Percentiles rank a stretch among this genome's conserved stretches.
Evolutionary conservation across 2,888 invertebrate genomes (phyloP).

Genomic region (Drosophila cognata): DNA sequence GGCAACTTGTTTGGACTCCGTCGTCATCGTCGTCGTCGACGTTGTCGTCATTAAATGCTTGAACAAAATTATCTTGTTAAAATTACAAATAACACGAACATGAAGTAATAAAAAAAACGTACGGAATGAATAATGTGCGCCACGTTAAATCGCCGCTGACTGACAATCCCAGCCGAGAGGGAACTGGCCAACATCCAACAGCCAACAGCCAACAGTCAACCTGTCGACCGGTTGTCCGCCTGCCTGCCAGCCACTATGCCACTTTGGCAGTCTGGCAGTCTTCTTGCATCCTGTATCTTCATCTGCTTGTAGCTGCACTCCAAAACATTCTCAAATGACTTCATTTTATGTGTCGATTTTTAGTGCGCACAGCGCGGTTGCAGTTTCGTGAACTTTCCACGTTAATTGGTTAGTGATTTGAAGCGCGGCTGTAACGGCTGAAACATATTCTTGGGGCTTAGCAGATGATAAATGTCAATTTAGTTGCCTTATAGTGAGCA

Average conservation of each 20-base stretch:
- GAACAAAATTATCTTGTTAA: slow-evolving; percentile 84
- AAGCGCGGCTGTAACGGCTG: slow-evolving; percentile 54
- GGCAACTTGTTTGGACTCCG: slow-evolving; percentile 23
- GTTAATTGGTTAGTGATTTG: slow-evolving; percentile 77
- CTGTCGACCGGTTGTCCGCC: slow-evolving; percentile 60
- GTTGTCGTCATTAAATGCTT: slow-evolving; percentile 82
- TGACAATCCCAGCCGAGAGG: slow-evolving; percentile 53
- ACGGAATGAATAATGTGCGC: slow-evolving; percentile 79
- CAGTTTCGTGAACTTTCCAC: slow-evolving; percentile 72
- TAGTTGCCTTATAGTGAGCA: slow-evolving; percentile 28
- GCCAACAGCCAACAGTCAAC: slow-evolving; percentile 35
- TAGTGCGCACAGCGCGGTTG: slow-evolving; percentile 71
- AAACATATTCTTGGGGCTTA: slow-evolving; percentile 27
- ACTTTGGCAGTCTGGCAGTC: slow-evolving; percentile 12
- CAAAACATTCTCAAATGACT: slow-evolving; percentile 74
- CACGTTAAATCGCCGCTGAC: slow-evolving; percentile 76
- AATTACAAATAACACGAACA: slow-evolving; percentile 84
- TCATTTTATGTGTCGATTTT: slow-evolving; percentile 79
- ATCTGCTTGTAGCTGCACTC: slow-evolving; percentile 48
- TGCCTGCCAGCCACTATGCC: slow-evolving; percentile 17
- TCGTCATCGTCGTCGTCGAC: slow-evolving; percentile 28
- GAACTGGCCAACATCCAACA: slow-evolving; percentile 31
- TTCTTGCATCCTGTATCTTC: slow-evolving; percentile 41
- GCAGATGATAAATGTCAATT: slow-evolving; percentile 38
- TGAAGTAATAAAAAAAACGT: slow-evolving; percentile 79